Evolutionary conservation across 2,113 vertebrate genomes (phyloP).

Genomic region (Catharus fuscescens): DNA sequence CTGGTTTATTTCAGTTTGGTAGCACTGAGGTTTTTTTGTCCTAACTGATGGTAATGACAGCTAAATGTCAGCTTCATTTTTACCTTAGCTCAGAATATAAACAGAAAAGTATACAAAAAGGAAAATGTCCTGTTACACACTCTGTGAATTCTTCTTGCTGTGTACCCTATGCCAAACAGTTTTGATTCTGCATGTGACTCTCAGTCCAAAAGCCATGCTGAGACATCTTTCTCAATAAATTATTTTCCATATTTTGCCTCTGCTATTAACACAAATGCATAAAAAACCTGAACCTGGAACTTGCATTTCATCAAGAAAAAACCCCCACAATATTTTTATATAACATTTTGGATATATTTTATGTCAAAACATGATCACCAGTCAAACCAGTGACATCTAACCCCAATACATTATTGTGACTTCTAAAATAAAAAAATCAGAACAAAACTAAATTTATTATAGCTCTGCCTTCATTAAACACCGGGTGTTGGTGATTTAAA

Average conservation of each 20-base stretch:
- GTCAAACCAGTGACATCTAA: slow-evolving; percentile 54
- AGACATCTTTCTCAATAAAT: neutral
- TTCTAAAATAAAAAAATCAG: slow-evolving; percentile 85
- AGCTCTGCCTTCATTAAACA: slow-evolving; percentile 83
- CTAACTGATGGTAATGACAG: slow-evolving; percentile 8
- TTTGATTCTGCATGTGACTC: slow-evolving; percentile 15
- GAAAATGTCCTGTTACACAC: neutral
- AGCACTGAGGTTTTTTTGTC: slow-evolving; percentile 2
- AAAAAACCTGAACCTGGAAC: neutral
- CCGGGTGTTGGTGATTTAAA: slow-evolving; percentile 81
- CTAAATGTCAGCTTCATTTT: slow-evolving; percentile 38
- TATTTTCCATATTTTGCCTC: neutral
- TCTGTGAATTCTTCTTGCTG: neutral
- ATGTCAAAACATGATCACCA: slow-evolving; percentile 54
- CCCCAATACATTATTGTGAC: slow-evolving; percentile 68
- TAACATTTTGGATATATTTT: slow-evolving; percentile 57
- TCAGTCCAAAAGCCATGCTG: neutral
- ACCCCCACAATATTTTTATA: neutral
- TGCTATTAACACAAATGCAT: slow-evolving; percentile 42
- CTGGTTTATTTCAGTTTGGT: neutral
- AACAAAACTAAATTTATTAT: slow-evolving; percentile 89
- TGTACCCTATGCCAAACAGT: neutral
- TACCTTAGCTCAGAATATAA: slow-evolving; percentile 3
- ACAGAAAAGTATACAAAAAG: slow-evolving; percentile 30
- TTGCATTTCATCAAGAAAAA: neutral